A percentile compares a stretch with the other conserved stretches of the same genome.
phyloP scores from a whole-genome alignment of 2,797 vertebrate genomes.

The Pangasius mekongensis region DNA sequence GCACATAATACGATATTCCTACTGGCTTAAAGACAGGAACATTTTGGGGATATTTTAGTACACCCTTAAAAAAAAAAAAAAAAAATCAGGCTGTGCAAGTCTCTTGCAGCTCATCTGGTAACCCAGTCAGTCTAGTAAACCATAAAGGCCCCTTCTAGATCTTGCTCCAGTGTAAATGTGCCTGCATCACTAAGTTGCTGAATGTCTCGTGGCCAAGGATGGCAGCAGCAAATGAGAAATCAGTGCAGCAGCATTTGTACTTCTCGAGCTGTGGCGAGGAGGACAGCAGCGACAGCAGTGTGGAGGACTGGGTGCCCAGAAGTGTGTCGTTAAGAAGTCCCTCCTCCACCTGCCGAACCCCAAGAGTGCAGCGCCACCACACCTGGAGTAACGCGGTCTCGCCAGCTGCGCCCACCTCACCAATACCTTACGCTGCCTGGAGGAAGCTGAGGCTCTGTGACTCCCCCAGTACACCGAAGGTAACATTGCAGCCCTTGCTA shows the following conservation, averaged over 20 bases:
- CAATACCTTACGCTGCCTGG: conserved; percentile 79
- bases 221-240: conserved; percentile 64
- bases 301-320: conserved; percentile 64
- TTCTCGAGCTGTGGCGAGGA: conserved; percentile 81
- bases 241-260: conserved; percentile 79
- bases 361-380: conserved; percentile 61
- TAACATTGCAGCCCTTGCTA: conserved; percentile 58
- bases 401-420: conserved; percentile 72
- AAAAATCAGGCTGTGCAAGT: neutral
- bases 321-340: conserved; percentile 47
- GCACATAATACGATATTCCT: neutral
- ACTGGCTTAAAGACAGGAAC: neutral
- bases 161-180: neutral
- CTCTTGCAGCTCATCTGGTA: neutral
- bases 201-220: conserved; percentile 56
- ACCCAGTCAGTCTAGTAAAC: neutral
- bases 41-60: neutral
- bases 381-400: conserved; percentile 55
- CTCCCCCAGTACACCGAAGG: conserved; percentile 89
- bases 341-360: conserved; percentile 60
- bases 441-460: conserved; percentile 81
- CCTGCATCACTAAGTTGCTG: neutral
- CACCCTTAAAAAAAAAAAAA: too few species aligned
- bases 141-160: neutral
- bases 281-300: conserved; percentile 70